phyloP scores from a whole-genome alignment of 1,140 invertebrate species.

The Drosophila biarmipes region DNA sequence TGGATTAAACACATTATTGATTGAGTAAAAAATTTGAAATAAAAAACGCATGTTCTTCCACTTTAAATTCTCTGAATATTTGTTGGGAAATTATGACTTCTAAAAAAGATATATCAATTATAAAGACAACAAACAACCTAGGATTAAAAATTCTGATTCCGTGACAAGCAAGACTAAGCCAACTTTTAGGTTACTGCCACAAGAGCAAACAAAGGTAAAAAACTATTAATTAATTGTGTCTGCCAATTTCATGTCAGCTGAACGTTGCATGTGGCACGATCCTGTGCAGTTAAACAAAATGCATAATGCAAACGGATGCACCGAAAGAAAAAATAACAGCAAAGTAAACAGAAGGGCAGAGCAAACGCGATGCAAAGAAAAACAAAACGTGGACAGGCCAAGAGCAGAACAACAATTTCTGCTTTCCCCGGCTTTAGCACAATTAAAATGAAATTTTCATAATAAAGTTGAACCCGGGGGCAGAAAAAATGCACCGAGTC shows the following conservation, averaged over 20 bases:
- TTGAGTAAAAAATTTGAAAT: no score
- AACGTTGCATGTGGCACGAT: conserved; percentile 40
- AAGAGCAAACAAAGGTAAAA: conserved; percentile 9
- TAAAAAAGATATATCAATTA: background rate
- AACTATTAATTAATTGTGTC: conserved; percentile 42
- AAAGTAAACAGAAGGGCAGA: conserved; percentile 18
- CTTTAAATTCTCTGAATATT: background rate
- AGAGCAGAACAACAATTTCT: conserved; percentile 23
- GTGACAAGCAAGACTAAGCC: conserved; percentile 18
- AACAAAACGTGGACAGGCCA: conserved; percentile 22
- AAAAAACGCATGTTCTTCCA: no score
- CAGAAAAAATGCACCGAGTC: conserved; percentile 1
- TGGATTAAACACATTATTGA: no score
- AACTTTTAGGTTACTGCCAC: conserved; percentile 23
- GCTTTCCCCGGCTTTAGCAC: conserved; percentile 43
- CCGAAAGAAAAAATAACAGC: conserved; percentile 12
- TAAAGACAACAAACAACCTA: background rate
- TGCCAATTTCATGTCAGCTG: conserved; percentile 52
- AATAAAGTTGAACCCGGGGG: conserved; percentile 57
- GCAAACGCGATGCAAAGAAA: conserved; percentile 20
- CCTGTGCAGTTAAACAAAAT: conserved; percentile 44
- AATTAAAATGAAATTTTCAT: conserved; percentile 82
- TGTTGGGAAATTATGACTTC: background rate
- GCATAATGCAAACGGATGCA: conserved; percentile 54
- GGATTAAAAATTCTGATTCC: conserved; percentile 17